Evolutionary conservation across 2,888 invertebrate species (phyloP).

Genomic region (Zaprionus lineosus): DNA sequence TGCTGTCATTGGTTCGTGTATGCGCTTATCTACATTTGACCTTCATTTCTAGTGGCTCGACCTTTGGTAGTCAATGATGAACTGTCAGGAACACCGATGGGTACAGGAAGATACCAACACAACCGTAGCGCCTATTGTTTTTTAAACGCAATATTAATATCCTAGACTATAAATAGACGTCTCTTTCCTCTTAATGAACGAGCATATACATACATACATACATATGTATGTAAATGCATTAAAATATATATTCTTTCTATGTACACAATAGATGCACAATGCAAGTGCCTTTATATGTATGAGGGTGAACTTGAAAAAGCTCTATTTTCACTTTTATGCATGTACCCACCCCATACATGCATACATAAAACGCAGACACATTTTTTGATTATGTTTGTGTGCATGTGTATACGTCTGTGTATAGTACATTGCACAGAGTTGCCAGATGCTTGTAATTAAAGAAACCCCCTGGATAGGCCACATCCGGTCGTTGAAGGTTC

Average conservation of each 20-base stretch:
- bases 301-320: conserved; percentile 66
- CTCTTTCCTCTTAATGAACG: too few relatives aligned
- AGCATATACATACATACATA: not conserved
- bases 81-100: too few relatives aligned
- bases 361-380: conserved; percentile 11
- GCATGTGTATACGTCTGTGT: not conserved
- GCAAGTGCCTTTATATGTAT: conserved; percentile 11
- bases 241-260: not conserved
- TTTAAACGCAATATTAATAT: too few relatives aligned
- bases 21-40: too few relatives aligned
- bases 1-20: too few relatives aligned
- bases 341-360: conserved; percentile 13
- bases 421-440: conserved; percentile 13
- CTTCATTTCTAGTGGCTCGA: too few relatives aligned
- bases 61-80: too few relatives aligned
- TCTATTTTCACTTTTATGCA: conserved; percentile 67
- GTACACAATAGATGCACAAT: conserved; percentile 8
- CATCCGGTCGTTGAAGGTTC: conserved; percentile 33
- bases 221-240: not conserved
- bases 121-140: too few relatives aligned
- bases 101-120: too few relatives aligned
- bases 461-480: conserved; percentile 14
- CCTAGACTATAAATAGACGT: too few relatives aligned
- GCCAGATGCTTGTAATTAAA: conserved; percentile 37
- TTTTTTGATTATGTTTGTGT: conserved; percentile 2